A percentile compares a stretch with the other conserved stretches of the same genome.
Evolutionary conservation across 1,140 invertebrate genomes (phyloP).

Genomic region (Coboldia fuscipes): DNA sequence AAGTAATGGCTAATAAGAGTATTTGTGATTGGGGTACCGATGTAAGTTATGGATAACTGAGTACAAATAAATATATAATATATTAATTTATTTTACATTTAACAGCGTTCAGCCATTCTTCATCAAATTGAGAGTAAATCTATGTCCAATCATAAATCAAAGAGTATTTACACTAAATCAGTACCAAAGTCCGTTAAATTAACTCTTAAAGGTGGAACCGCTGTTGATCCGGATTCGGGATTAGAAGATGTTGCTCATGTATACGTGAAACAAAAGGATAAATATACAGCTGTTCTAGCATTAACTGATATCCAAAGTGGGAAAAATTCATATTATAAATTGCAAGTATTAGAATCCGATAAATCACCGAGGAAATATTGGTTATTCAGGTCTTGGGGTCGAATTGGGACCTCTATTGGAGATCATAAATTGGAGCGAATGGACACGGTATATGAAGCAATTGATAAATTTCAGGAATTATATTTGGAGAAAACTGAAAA

Average conservation of each 20-base stretch:
- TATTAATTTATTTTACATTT: slow-evolving; percentile 6
- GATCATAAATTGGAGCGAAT: slow-evolving; percentile 49
- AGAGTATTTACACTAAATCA: slow-evolving; percentile 43
- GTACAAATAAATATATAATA: background rate
- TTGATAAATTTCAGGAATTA: slow-evolving; percentile 36
- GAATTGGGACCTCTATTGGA: slow-evolving; percentile 86
- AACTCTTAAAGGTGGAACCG: slow-evolving; percentile 66
- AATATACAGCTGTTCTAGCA: slow-evolving; percentile 61
- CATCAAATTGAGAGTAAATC: slow-evolving; percentile 30
- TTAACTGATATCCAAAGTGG: slow-evolving; percentile 66
- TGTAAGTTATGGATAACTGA: slow-evolving; percentile 10
- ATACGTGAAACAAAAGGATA: slow-evolving; percentile 34
- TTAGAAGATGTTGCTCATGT: slow-evolving; percentile 66
- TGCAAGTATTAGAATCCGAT: slow-evolving; percentile 74
- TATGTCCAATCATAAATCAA: no score
- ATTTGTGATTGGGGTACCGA: slow-evolving; percentile 70
- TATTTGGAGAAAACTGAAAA: slow-evolving; percentile 81
- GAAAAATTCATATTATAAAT: slow-evolving; percentile 89
- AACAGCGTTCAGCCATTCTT: slow-evolving; percentile 30
- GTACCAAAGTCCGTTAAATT: slow-evolving; percentile 45
- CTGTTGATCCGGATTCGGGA: slow-evolving; percentile 76
- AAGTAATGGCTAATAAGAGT: slow-evolving; percentile 44
- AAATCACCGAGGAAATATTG: slow-evolving; percentile 44
- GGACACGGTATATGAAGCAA: slow-evolving; percentile 30
- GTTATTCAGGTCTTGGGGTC: slow-evolving; percentile 82